Conservation (phyloP, 1,140 invertebrate species). For the Capitella teleta region DNA sequence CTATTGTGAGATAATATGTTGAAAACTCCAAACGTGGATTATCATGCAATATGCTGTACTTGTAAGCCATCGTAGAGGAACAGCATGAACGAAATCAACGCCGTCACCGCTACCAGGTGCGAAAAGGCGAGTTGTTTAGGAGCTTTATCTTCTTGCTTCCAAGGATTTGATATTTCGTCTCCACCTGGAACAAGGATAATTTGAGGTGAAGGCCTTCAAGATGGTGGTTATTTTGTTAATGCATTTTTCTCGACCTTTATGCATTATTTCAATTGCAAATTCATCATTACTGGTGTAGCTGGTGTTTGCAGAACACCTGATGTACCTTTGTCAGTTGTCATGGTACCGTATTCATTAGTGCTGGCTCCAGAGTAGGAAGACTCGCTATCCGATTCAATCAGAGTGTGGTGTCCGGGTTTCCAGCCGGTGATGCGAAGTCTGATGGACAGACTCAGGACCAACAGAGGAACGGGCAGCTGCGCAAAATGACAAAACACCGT, state of each 20-base stretch:
- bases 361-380: background rate
- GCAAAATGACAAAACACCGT: background rate
- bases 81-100: background rate
- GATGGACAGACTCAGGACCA: constrained; percentile 7
- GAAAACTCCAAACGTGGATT: no score
- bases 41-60: no score
- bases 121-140: background rate
- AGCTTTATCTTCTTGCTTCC: background rate
- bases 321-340: background rate
- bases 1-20: constrained; percentile 23
- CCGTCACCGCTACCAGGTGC: background rate
- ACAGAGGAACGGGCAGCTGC: constrained; percentile 5
- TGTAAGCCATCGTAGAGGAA: no score
- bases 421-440: constrained; percentile 1
- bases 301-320: no score
- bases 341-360: background rate
- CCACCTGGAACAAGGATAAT: background rate
- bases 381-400: constrained; percentile 1
- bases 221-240: no score
- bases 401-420: background rate
- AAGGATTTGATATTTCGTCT: background rate
- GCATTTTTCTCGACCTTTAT: no score
- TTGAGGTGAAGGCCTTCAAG: no score
- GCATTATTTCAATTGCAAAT: no score
- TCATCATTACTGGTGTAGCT: no score